Evolutionary conservation across 2,797 vertebrate species (phyloP), one percentile per base, ranked within the genome.

Genomic region (Loriculus beryllinus): DNA sequence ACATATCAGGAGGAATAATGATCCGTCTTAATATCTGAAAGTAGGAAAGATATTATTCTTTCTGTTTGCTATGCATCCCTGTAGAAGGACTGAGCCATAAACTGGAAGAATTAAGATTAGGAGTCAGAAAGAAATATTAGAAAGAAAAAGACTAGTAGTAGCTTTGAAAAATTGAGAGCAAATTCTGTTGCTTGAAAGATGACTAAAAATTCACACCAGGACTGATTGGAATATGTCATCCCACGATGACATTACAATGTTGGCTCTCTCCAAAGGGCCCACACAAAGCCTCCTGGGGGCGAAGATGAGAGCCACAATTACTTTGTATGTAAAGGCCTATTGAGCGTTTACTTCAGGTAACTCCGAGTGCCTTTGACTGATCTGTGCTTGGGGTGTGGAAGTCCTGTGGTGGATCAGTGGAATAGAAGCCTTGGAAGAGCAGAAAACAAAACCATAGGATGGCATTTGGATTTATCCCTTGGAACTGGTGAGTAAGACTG

Each of bases 1-100:
- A 83, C n/a, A 6, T n/a, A 88, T 93, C 83, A 43, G 22, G 12
- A 79, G 74, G 80, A 96, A 95, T 97, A 95, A 96, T 94, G 77
- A 94, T 91, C 70, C 74, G 88, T 95, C 89, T 92, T 84, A 95
- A 93, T 93, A 89, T 90, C 43, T 74, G 42, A 82, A 83, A 90
- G 85, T 77, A 63, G 51, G 49, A 79, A 68, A 82, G 70, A 87
- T 70, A 85, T 67, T 93, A 88, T 72, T 94, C 75, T 91, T 77
- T 62, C 48, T 86, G 4, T 92, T 88, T 88, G 63, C 51, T 74
- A 0, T 64, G 80, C 91, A 84, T 88, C 43, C 63, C 35, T 60
- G 23, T 64, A 68, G 81, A 72, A 84, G 40, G 56, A 49, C 52
- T 68, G 48, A 82, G 49, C 81, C 60, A 18, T 88, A 89, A 95